Conservation (phyloP, 2,797 vertebrate genomes). For the Aselliscus stoliczkanus region DNA sequence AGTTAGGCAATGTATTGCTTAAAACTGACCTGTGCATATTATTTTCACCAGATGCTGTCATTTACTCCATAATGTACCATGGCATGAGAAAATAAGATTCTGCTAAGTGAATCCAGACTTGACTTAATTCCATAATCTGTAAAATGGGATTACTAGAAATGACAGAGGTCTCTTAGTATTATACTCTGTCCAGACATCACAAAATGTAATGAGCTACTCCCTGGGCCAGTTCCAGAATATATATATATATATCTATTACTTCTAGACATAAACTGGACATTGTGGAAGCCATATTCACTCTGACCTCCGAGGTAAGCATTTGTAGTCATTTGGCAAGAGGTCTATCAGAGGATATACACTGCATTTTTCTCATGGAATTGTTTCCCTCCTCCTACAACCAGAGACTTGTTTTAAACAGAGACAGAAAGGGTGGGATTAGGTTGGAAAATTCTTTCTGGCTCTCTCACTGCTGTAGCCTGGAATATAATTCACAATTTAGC, state of each 20-base stretch:
- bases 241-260: not conserved
- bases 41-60: not conserved
- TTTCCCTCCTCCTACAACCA: not conserved
- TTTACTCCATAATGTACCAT: not conserved
- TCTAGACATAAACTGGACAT: not conserved
- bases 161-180: not conserved
- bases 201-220: not conserved
- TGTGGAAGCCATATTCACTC: not conserved
- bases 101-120: not conserved
- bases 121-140: not conserved
- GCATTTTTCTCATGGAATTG: not conserved
- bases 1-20: not conserved
- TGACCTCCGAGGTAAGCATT: not conserved
- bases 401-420: not conserved
- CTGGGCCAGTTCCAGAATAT: not conserved
- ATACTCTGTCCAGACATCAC: not conserved
- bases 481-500: not conserved
- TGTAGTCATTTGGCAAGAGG: not conserved
- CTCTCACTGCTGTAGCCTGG: not conserved
- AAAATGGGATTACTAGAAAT: constrained; percentile 7
- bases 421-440: not conserved
- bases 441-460: not conserved
- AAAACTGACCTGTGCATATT: not conserved
- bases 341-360: not conserved
- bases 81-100: not conserved